Evolutionary conservation across 2,113 vertebrate species (phyloP), one percentile per base, ranked within the genome.

Genomic region (Thinocorus orbignyianus): DNA sequence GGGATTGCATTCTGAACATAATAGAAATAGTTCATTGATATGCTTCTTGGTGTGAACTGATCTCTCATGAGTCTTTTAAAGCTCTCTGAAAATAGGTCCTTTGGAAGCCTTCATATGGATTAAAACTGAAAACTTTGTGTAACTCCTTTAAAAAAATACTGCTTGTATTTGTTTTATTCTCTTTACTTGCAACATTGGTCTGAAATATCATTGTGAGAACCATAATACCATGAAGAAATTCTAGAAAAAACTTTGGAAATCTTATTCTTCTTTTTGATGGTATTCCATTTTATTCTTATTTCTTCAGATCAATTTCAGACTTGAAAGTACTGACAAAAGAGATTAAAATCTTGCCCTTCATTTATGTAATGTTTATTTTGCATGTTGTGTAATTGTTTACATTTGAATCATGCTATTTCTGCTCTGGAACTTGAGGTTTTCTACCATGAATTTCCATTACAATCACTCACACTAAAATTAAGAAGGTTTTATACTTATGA

Each of bases 101-200:
- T 57, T 73, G n/a, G 22, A 73, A 7, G 17, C 13, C 7, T 60
- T 64, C 8, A 25, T 28, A 12, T 68, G 39, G 18, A 80, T 69
- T 60, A n/a, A 85, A 74, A 68, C 9, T 17, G 11, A 93, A 64
- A 88, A 68, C 0, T 44, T 25, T 3, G 2, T 70, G 17, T 39
- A 28, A 31, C 2, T 0, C 0, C 2, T 24, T 49, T 17, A 0
- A 13, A 69, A 66, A 48, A 10, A 8, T 35, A 26, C 39, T 6
- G 3, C 10, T 61, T 65, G 4, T 33, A 19, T 82, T 83, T 20
- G 1, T 80, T 88, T 62, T 6, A 79, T 88, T 82, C 46, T 8
- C 30, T 51, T 90, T 80, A 49, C 11, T 85, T 79, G 17, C 22
- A 73, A 28, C 19, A 12, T 6, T 83, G 31, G 13, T 69, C 49